Evolutionary conservation across 1,140 invertebrate genomes (phyloP), one percentile per base, ranked within the genome.

Genomic region (Camponotus floridanus): DNA sequence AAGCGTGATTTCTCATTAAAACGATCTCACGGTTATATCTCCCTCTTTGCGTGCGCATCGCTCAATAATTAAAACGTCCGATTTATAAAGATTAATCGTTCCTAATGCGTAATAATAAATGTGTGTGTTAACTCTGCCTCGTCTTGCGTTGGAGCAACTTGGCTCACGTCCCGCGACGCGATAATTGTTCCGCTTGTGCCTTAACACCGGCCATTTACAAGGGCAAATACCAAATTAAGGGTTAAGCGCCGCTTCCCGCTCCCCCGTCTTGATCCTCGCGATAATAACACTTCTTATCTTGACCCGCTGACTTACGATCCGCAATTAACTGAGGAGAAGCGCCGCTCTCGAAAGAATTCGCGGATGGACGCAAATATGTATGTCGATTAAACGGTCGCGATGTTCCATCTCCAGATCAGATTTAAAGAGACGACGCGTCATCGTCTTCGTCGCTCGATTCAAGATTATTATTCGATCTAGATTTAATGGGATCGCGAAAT

Each of bases 401-500:
- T 83, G 61, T 73, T 51, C 15, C 48, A 51, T 45, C 6, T 31
- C 42, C n/a, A n/a, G n/a, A n/a, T n/a, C 79, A 21, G 18, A 61
- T 39, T 5, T 0, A 1, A 15, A 61, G 64, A 61, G n/a, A n/a
- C n/a, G 57, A 89, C 59, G 83, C 61, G 55, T 88, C 80, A 80
- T 76, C 51, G 62, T 76, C 65, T 64, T 64, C 87, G 88, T 86
- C 62, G 62, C 18, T 33, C 45, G 33, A 76, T 8, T 26, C 21
- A 15, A n/a, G 51, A 36, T 81, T 73, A 86, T 90, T 90, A 86
- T 45, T 62, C 86, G 68, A 15, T 68, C 65, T n/a, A 39, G 55
- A 76, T 85, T 88, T 89, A 92, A 92, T 92, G 68, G 88, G 90
- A 91, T 91, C 88, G 88, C 68, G 36, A 83, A 51, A 81, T 70